These are phyloP conservation scores for Dasypogon diadema DNA, from an alignment of 2,888 invertebrate species.

Conservation along the genomic window DNA sequence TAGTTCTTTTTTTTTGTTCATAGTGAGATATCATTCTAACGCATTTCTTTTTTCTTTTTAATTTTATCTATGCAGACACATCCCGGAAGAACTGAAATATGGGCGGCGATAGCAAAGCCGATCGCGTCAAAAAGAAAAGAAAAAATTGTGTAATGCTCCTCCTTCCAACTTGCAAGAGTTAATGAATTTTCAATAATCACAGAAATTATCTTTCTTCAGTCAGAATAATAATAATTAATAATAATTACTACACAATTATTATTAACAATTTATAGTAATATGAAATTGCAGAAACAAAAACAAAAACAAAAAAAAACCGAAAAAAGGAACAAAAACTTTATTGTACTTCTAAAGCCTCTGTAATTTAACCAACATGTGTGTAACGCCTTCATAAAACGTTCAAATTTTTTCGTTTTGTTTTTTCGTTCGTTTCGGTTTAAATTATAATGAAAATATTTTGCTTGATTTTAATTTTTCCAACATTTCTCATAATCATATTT, in stretches of 20 bases:
- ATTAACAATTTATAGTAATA: conserved; percentile 31
- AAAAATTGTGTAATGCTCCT: conserved; percentile 57
- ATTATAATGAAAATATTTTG: neutral
- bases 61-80: conserved; percentile 57
- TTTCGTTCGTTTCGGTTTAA: conserved; percentile 11
- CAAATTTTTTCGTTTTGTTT: conserved; percentile 15
- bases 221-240: conserved; percentile 4
- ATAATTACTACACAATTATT: conserved; percentile 24
- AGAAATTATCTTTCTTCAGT: neutral
- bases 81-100: conserved; percentile 57
- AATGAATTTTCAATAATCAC: conserved; percentile 26
- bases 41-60: conserved; percentile 56
- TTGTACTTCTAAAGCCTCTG: conserved; percentile 35
- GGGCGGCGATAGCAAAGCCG: conserved; percentile 55
- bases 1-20: conserved; percentile 52
- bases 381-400: conserved; percentile 27
- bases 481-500: no score
- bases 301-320: conserved; percentile 7
- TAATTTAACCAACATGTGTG: conserved; percentile 27
- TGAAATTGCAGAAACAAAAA: neutral
- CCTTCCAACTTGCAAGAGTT: conserved; percentile 57
- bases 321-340: conserved; percentile 17
- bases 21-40: conserved; percentile 55
- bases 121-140: conserved; percentile 57
- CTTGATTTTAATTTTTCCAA: neutral